Evolutionary conservation across 2,797 vertebrate species (phyloP).

Genomic region (Gobionotothen gibberifrons): DNA sequence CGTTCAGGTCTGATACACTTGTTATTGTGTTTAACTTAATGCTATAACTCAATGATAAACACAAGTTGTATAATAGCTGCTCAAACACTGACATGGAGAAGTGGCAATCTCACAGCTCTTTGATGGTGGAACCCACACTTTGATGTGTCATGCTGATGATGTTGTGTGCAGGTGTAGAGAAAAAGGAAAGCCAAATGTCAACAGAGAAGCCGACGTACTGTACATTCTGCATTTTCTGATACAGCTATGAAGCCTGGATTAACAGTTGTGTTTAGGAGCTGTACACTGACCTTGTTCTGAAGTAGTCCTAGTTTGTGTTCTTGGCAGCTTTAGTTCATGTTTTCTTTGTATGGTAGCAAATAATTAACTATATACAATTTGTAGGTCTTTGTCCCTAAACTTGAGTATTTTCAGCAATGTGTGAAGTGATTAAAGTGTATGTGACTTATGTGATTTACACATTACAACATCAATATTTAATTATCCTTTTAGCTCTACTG

Average conservation of each 20-base stretch:
- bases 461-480: background rate
- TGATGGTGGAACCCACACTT: conserved; percentile 56
- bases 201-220: conserved; percentile 32
- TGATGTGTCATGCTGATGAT: conserved; percentile 54
- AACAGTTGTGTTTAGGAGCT: conserved; percentile 1
- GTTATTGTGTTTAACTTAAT: conserved; percentile 65
- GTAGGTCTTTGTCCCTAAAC: background rate
- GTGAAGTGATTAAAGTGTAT: background rate
- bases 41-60: conserved; percentile 69
- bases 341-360: background rate
- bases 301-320: background rate
- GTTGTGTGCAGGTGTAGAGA: conserved; percentile 31
- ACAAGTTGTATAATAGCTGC: conserved; percentile 56
- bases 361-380: background rate
- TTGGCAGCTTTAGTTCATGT: background rate
- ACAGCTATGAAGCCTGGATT: background rate
- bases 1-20: conserved; percentile 66
- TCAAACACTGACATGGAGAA: conserved; percentile 62
- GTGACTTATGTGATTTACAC: background rate
- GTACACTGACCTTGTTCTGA: conserved; percentile 5
- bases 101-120: conserved; percentile 62
- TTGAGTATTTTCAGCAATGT: background rate
- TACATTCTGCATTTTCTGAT: background rate
- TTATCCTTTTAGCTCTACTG: background rate
- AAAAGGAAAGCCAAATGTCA: conserved; percentile 32